Base-by-base conservation (phyloP, 2,113 vertebrate species). In the Hippocampus barbouri region DNA sequence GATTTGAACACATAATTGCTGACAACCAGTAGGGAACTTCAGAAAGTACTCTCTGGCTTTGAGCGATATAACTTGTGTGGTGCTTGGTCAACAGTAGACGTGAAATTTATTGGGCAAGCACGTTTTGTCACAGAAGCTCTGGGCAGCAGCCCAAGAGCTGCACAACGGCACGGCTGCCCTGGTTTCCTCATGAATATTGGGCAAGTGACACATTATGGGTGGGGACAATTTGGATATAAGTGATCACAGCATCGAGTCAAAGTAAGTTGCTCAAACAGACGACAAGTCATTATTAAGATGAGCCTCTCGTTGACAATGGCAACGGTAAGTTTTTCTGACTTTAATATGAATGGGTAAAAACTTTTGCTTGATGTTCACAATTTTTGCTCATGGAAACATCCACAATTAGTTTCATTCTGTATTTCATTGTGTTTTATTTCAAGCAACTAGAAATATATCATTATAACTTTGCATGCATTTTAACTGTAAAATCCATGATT, bases 181-280 rank as follows among this genome's bases (percentile, higher is more conserved):
- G 30, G 11, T 1, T 27, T 43, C 25, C 38, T 70, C 47, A 70
- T 85, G 72, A 84, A 84, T 86, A 81, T 84, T 85, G 68, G 85
- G n/a, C 47, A 64, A 66, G 23, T 30, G 23, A 34, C 61, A 45
- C 11, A 5, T 27, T 16, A 76, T 70, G 81, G 84, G 86, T 34
- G 87, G 81, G 43, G 74, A 56, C 14, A 65, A 1, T 2, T 20
- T 34, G 14, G 15, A 8, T 84, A 79, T 90, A 90, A 85, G 80
- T 61, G 47, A 41, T 16, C 64, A 25, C 47, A 45, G 25, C 7
- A 6, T 54, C 41, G 14, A 67, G 27, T 18, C 1, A 68, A 65
- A 64, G 16, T 68, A n/a, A 53, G 43, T 54, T 34, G 61, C 25
- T 53, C 3, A 21, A 16, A 53, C 43, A 49, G 56, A 73, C 72